These are phyloP conservation scores for Epirrhoe alternata DNA, from an alignment of 2,888 invertebrate genomes.

Conservation along the genomic window DNA sequence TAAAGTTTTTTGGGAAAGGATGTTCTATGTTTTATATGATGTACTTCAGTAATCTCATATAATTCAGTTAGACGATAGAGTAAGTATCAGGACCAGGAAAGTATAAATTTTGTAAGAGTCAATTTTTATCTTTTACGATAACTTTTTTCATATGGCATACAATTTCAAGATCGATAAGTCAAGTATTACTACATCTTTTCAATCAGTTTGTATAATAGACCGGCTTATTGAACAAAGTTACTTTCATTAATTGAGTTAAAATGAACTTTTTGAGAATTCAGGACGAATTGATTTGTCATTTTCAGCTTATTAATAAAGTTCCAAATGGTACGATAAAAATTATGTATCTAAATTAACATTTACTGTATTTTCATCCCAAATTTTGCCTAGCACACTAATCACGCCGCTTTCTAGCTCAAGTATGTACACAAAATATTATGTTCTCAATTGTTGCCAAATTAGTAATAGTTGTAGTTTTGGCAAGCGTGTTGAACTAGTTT, in stretches of 20 bases:
- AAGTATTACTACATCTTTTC: constrained; percentile 25
- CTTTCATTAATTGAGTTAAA: constrained; percentile 56
- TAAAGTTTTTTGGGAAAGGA: too few species aligned
- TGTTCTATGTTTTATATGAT: too few species aligned
- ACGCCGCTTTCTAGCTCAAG: neutral
- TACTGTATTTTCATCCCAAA: neutral
- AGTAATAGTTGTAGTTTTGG: constrained; percentile 25
- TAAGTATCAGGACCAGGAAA: too few species aligned
- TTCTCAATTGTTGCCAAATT: constrained; percentile 22
- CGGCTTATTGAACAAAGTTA: constrained; percentile 61
- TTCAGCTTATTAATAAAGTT: constrained; percentile 30
- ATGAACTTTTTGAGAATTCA: constrained; percentile 36
- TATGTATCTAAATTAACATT: neutral
- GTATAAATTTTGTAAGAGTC: too few species aligned
- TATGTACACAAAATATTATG: neutral
- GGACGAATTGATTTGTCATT: constrained; percentile 31
- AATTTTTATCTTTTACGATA: too few species aligned
- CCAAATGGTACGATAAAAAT: neutral
- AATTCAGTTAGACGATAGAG: too few species aligned
- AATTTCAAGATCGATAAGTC: constrained; percentile 45
- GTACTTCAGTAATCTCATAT: too few species aligned
- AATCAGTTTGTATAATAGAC: constrained; percentile 47
- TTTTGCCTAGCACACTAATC: neutral
- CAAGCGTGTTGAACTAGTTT: constrained; percentile 25
- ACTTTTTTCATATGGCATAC: too few species aligned